These are phyloP conservation scores for Ancistrus triradiatus DNA, from an alignment of 2,113 vertebrate genomes.

Conservation along the genomic window DNA sequence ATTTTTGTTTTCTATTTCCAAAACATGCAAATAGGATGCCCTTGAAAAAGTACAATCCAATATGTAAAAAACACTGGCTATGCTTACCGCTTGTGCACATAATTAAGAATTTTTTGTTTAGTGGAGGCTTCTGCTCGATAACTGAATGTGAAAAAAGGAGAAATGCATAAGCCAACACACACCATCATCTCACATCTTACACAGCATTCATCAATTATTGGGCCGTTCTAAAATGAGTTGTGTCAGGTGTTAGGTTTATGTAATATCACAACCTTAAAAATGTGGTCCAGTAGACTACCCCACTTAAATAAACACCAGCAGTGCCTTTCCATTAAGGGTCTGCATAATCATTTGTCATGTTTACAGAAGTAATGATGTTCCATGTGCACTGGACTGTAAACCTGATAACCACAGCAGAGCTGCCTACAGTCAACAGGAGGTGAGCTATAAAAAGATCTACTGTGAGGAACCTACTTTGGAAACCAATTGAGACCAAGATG, in stretches of 20 bases:
- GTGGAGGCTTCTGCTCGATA: constrained; percentile 70
- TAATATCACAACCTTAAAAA: constrained; percentile 10
- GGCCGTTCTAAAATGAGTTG: constrained; percentile 4
- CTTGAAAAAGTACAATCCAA: constrained; percentile 44
- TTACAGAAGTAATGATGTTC: constrained; percentile 6
- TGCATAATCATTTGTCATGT: constrained; percentile 17
- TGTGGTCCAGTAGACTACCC: constrained; percentile 2
- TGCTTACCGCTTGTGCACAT: constrained; percentile 76
- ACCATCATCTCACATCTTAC: constrained; percentile 36
- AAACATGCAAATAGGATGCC: constrained; percentile 43
- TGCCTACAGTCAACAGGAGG: not conserved
- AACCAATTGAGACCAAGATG: constrained; percentile 96
- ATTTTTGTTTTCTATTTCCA: not conserved
- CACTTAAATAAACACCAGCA: constrained; percentile 7
- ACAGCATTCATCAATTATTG: constrained; percentile 26
- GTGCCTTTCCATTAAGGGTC: not conserved
- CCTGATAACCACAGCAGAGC: not conserved
- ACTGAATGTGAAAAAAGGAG: constrained; percentile 70
- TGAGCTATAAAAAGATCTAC: constrained; percentile 65
- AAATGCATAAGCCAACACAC: constrained; percentile 45
- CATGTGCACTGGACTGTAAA: not conserved
- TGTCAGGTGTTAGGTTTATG: constrained; percentile 1
- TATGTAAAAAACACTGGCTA: constrained; percentile 46
- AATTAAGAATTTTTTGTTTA: constrained; percentile 75
- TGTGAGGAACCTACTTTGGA: constrained; percentile 95